A percentile compares a stretch with the other conserved stretches of the same genome.
Conservation (phyloP, 2,113 vertebrate species). For the Sarotherodon lohbergeri region DNA sequence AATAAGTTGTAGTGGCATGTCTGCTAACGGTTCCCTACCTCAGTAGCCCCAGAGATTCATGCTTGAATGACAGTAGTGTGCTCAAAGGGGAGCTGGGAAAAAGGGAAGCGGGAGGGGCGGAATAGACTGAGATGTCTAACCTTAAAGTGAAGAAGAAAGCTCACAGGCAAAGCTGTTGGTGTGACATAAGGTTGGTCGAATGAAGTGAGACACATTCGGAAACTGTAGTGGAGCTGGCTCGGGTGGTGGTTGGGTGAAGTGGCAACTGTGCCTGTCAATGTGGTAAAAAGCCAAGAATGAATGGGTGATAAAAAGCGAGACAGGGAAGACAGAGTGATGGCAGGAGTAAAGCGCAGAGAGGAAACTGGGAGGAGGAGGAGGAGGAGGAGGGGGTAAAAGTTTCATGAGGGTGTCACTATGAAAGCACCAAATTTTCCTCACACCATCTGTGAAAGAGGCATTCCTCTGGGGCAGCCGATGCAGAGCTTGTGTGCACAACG, state of each 20-base stretch:
- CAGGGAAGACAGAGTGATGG: not conserved
- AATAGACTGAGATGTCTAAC: constrained; percentile 17
- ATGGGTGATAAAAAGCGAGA: not conserved
- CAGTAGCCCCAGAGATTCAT: constrained; percentile 37
- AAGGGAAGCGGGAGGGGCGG: not conserved
- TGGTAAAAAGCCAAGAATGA: not conserved
- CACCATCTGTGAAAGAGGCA: constrained; percentile 49
- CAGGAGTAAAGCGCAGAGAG: not conserved
- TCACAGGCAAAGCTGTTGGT: not conserved
- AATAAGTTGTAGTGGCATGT: constrained; percentile 50
- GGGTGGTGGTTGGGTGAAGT: not conserved
- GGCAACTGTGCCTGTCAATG: not conserved
- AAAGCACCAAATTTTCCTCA: constrained; percentile 33
- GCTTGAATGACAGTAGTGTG: constrained; percentile 38
- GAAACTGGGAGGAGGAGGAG: not conserved
- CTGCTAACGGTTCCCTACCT: constrained; percentile 49
- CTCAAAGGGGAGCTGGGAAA: constrained; percentile 24
- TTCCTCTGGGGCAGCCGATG: constrained; percentile 43
- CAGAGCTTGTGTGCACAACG: not conserved
- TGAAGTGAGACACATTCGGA: constrained; percentile 10
- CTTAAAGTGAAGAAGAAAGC: constrained; percentile 24
- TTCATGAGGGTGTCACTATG: constrained; percentile 55
- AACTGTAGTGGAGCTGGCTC: not conserved
- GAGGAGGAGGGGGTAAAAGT: constrained; percentile 19
- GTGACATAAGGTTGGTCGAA: not conserved